Evolutionary conservation across 2,797 vertebrate species (phyloP).

Genomic region (Mormyrus hasselquistii): DNA sequence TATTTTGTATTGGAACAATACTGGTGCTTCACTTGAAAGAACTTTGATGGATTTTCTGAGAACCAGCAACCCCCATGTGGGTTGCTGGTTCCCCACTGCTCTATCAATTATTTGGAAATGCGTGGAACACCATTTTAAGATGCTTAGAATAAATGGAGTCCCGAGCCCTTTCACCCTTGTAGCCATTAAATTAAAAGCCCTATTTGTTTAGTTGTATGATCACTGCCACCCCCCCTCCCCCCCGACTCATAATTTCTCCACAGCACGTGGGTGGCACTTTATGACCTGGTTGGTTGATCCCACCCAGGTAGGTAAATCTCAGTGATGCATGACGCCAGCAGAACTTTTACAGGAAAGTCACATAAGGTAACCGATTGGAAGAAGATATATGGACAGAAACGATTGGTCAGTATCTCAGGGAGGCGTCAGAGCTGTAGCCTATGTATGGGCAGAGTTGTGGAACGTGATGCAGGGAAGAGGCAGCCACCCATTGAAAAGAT

Average conservation of each 20-base stretch:
- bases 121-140: neutral
- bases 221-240: neutral
- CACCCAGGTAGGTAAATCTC: neutral
- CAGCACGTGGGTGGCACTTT: neutral
- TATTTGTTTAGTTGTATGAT: neutral
- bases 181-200: neutral
- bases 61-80: neutral
- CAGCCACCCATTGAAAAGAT: neutral
- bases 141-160: neutral
- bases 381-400: neutral
- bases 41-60: neutral
- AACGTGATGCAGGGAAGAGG: neutral
- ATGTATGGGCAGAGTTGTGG: neutral
- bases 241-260: neutral
- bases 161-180: neutral
- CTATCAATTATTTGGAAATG: neutral
- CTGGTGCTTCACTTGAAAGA: neutral
- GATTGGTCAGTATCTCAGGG: neutral
- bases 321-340: neutral
- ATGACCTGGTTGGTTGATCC: neutral
- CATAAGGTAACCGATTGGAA: neutral
- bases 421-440: neutral
- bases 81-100: neutral
- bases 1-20: neutral
- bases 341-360: neutral